Evolutionary conservation across 1,140 invertebrate genomes (phyloP).

Genomic region (Cryptotermes secundus): DNA sequence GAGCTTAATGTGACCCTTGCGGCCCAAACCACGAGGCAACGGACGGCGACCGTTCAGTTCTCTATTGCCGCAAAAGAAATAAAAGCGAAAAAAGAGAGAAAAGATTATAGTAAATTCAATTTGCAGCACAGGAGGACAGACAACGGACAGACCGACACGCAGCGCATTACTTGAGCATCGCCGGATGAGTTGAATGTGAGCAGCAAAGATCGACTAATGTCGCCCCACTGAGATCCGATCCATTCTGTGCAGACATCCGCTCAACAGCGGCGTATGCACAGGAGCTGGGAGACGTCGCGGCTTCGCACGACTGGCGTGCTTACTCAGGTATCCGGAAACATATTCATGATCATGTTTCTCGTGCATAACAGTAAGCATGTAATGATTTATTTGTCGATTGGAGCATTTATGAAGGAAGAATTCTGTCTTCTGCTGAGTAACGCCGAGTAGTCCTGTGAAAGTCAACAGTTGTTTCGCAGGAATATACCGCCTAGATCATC

Average conservation of each 20-base stretch:
- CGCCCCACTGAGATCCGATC: not conserved
- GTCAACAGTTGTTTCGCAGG: too few relatives aligned
- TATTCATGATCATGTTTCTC: too few relatives aligned
- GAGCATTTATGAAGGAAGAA: too few relatives aligned
- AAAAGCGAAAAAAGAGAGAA: not conserved
- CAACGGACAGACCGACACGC: constrained; percentile 5
- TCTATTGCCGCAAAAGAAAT: constrained; percentile 9
- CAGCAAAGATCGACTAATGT: constrained; percentile 16
- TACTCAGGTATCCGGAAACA: too few relatives aligned
- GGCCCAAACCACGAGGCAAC: not conserved
- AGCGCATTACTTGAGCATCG: constrained; percentile 13
- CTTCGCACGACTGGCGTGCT: too few relatives aligned
- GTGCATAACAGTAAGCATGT: too few relatives aligned
- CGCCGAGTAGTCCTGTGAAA: too few relatives aligned
- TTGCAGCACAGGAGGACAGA: constrained; percentile 1
- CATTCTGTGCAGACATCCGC: not conserved
- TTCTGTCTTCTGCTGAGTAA: too few relatives aligned
- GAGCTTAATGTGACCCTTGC: too few relatives aligned
- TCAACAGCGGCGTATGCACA: not conserved
- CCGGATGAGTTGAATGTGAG: constrained; percentile 10
- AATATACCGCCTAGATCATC: too few relatives aligned
- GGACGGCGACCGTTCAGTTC: not conserved
- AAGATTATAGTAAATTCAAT: constrained; percentile 18
- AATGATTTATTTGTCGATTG: too few relatives aligned
- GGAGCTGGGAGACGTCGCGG: too few relatives aligned